A percentile compares a stretch with the other conserved stretches of the same genome.
Conservation (phyloP, 1,140 invertebrate species). For the Euwallacea fornicatus region DNA sequence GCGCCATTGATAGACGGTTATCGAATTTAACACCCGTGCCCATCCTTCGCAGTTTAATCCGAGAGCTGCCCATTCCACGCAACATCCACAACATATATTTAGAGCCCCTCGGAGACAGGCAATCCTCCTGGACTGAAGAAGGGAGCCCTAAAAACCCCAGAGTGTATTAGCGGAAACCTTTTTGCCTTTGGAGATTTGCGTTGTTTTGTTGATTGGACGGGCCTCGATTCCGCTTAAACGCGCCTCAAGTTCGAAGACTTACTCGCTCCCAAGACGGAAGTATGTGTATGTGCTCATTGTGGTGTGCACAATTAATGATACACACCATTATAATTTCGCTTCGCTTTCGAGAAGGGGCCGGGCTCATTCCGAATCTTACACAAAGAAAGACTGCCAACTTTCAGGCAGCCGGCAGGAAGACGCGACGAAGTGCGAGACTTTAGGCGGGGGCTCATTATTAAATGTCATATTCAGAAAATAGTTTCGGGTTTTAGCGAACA, state of each 20-base stretch:
- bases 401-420: conserved; percentile 13
- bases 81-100: neutral
- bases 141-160: neutral
- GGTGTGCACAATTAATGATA: conserved; percentile 8
- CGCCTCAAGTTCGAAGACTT: neutral
- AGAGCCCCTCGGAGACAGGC: neutral
- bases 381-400: conserved; percentile 22
- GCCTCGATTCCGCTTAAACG: conserved; percentile 1
- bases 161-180: neutral
- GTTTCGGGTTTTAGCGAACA: conserved; percentile 16
- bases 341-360: conserved; percentile 1
- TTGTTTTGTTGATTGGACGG: conserved; percentile 5
- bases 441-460: conserved; percentile 12
- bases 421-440: neutral
- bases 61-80: too few relatives aligned
- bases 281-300: conserved; percentile 1
- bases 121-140: neutral
- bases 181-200: neutral
- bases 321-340: conserved; percentile 8
- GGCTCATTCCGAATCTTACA: conserved; percentile 11
- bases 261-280: neutral
- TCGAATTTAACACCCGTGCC: too few relatives aligned
- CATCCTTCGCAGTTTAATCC: too few relatives aligned
- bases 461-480: conserved; percentile 26
- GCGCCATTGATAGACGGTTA: too few relatives aligned